Evolutionary conservation across 1,140 invertebrate species (phyloP).

Genomic region (Anadara kagoshimensis): DNA sequence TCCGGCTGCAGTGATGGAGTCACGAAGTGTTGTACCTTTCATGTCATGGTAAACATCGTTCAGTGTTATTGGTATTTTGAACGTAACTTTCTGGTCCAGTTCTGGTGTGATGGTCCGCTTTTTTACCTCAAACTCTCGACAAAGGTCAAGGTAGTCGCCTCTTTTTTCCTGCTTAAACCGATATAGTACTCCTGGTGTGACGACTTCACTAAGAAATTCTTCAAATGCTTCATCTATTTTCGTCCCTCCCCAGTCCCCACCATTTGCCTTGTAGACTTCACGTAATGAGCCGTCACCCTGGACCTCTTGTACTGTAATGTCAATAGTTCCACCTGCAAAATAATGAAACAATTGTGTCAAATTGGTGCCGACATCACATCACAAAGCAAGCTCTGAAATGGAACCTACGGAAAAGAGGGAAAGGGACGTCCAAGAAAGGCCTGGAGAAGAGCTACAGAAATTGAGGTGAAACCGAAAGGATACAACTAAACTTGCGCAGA

Average conservation of each 20-base stretch:
- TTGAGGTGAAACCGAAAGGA: too few species aligned
- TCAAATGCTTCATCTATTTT: slow-evolving; percentile 6
- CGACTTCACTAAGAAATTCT: background rate
- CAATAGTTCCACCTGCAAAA: slow-evolving; percentile 6
- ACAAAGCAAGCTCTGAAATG: too few species aligned
- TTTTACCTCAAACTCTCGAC: slow-evolving; percentile 39
- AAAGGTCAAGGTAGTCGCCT: slow-evolving; percentile 16
- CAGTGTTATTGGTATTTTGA: slow-evolving; percentile 26
- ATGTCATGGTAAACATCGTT: slow-evolving; percentile 1
- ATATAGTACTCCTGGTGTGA: background rate
- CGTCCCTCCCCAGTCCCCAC: slow-evolving; percentile 9
- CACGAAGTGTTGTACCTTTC: background rate
- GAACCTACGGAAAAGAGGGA: too few species aligned
- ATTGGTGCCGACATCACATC: too few species aligned
- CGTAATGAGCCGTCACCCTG: slow-evolving; percentile 1
- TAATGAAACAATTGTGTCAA: background rate
- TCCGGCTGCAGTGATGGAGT: background rate
- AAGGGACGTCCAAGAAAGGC: too few species aligned
- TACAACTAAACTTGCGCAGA: too few species aligned
- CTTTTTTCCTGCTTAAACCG: slow-evolving; percentile 4
- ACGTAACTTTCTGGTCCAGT: slow-evolving; percentile 7
- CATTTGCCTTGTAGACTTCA: slow-evolving; percentile 9
- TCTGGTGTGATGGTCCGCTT: slow-evolving; percentile 21
- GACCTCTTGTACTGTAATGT: slow-evolving; percentile 15
- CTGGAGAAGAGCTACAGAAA: too few species aligned